Conservation (phyloP, 2,113 vertebrate genomes). For the Neopipo cinnamomea region DNA sequence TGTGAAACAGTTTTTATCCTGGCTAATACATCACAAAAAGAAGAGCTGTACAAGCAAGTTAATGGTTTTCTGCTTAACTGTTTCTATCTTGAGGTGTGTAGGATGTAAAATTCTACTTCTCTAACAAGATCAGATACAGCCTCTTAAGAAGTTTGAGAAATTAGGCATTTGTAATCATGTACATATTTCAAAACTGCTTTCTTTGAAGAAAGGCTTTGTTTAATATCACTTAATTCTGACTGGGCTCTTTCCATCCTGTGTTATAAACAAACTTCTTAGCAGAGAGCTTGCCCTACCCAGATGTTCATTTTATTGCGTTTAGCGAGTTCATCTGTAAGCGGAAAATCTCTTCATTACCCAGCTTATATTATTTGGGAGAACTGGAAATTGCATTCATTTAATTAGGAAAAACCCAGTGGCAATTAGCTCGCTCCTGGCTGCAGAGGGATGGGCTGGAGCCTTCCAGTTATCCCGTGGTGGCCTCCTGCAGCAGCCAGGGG, state of each 20-base stretch:
- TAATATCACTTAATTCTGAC: neutral
- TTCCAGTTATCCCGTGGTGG: rapidly evolving
- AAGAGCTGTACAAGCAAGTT: neutral
- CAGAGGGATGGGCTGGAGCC: neutral
- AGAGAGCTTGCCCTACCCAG: neutral
- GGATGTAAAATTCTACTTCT: neutral
- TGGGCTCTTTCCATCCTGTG: neutral
- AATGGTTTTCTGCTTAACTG: neutral
- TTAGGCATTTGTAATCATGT: neutral
- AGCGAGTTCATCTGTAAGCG: neutral
- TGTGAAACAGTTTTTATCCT: neutral
- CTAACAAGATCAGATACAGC: neutral
- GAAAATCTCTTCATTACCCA: neutral
- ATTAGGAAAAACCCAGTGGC: neutral
- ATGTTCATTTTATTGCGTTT: neutral
- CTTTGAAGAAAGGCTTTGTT: neutral
- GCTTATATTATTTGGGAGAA: neutral
- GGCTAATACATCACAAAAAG: neutral
- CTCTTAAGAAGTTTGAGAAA: neutral
- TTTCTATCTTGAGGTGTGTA: neutral
- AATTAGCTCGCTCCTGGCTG: neutral
- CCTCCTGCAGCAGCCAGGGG: neutral
- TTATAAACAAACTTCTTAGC: neutral
- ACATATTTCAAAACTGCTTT: neutral
- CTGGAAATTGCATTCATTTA: constrained; percentile 7